Base-by-base conservation (phyloP, 2,113 vertebrate species). In the Condylura cristata region DNA sequence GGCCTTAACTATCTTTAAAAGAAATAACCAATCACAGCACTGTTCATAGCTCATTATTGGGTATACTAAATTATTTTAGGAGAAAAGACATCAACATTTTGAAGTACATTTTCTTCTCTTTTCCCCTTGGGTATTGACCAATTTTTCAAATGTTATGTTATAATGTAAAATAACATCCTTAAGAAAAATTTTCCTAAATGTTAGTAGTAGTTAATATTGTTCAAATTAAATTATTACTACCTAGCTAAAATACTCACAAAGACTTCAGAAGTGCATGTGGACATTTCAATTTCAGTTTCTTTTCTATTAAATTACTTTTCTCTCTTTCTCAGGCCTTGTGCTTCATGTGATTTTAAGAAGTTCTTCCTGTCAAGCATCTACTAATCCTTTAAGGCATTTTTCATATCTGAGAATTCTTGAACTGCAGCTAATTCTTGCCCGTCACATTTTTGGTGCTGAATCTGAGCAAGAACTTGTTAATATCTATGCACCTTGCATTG, bases 341-440 rank as follows among this genome's bases (percentile, higher is more conserved):
- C 61, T 72, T 92, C 12, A 41, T 48, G n/a, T 66, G 90, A 74
- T 92, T 94, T 86, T 95, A 86, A 94, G 53, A 89, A 79, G 39
- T 89, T 63, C 48, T 92, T 83, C 17, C 26, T 61, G 53, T 56
- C 66, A 90, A 83, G 39, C 41, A 56, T 71, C 44, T 71, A 44
- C 44, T 83, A 82, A 92, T 72, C 26, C 41, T 89, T 78, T 53
- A 78, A 86, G 85, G 32, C 0, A 53, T 32, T 26, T 94, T 90
- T 78, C 46, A 82, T 56, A 61, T 61, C 51, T 91, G 34, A 72
- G 89, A 94, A 79, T 90, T 65, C 30, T 58, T 82, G 41, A 89
- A 82, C 39, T 72, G 17, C 7, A 90, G 53, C 41, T 87, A 92
- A 68, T 82, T 94, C 65, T 30, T 37, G 39, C 53, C 70, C 81